A percentile compares a stretch with the other conserved stretches of the same genome.
Evolutionary conservation across 2,888 invertebrate species (phyloP).

Genomic region (Spatulosminthurus flaviceps): DNA sequence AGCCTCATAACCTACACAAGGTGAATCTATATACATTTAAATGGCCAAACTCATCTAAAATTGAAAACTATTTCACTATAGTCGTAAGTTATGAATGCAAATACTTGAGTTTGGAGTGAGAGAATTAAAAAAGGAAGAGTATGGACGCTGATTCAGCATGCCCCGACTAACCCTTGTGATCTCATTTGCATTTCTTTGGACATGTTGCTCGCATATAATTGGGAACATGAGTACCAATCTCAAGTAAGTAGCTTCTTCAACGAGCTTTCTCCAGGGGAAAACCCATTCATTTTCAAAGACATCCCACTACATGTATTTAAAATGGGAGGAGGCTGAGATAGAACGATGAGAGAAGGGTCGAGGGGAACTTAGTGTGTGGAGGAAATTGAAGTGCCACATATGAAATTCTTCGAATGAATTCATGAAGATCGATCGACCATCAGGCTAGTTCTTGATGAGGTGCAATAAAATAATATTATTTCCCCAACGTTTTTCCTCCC

Average conservation of each 20-base stretch:
- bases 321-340: neutral
- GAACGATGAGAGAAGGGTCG: too few species aligned
- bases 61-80: too few species aligned
- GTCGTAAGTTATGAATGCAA: too few species aligned
- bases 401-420: neutral
- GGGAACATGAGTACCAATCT: neutral
- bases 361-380: too few species aligned
- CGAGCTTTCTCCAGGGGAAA: neutral
- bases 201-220: neutral
- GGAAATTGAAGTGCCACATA: conserved; percentile 27
- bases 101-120: too few species aligned
- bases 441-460: conserved; percentile 19
- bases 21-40: too few species aligned
- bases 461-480: conserved; percentile 20
- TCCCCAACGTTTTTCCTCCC: neutral
- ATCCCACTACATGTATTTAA: neutral
- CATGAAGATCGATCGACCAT: neutral
- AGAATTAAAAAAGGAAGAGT: too few species aligned
- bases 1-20: too few species aligned
- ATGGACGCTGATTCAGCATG: too few species aligned
- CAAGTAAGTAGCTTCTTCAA: neutral
- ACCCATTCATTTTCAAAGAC: neutral
- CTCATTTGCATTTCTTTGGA: conserved; percentile 8
- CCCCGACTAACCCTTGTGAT: neutral
- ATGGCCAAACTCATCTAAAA: too few species aligned